A percentile compares a stretch with the other conserved stretches of the same genome.
Conservation (phyloP, 53 echinoderm and acorn worm genomes). For the Holothuria leucospilota region DNA sequence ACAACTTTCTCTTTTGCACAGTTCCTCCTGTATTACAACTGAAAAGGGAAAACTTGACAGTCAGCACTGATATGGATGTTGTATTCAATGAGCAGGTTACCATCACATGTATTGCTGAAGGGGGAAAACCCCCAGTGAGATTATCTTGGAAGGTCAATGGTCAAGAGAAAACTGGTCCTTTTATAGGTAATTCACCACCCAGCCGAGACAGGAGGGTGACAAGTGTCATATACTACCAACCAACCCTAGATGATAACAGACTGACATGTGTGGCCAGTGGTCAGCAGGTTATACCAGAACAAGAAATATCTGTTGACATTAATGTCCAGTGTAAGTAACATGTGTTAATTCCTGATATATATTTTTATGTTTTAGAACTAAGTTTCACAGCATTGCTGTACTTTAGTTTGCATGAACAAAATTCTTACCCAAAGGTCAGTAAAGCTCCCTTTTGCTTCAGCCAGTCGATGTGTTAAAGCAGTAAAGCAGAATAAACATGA, state of each 20-base stretch:
- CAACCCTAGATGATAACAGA: background rate
- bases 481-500: too few relatives aligned
- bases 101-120: slow-evolving; percentile 9
- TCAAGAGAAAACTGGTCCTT: background rate
- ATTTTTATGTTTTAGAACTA: too few relatives aligned
- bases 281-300: slow-evolving; percentile 20
- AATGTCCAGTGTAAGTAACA: slow-evolving; percentile 21
- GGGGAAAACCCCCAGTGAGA: background rate
- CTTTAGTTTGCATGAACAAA: too few relatives aligned
- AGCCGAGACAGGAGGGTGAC: background rate
- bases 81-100: background rate
- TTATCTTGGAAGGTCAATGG: slow-evolving; percentile 14
- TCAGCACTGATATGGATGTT: background rate
- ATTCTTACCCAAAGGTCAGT: too few relatives aligned
- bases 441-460: too few relatives aligned
- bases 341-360: too few relatives aligned
- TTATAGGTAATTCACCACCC: background rate
- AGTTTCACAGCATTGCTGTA: too few relatives aligned
- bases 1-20: background rate
- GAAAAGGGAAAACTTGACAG: background rate
- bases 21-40: slow-evolving; percentile 15
- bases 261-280: slow-evolving; percentile 16
- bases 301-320: background rate
- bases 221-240: slow-evolving; percentile 8
- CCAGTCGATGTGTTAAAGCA: too few relatives aligned